phyloP scores from a whole-genome alignment of 2,113 vertebrate species.

The Tragelaphus strepsiceros region DNA sequence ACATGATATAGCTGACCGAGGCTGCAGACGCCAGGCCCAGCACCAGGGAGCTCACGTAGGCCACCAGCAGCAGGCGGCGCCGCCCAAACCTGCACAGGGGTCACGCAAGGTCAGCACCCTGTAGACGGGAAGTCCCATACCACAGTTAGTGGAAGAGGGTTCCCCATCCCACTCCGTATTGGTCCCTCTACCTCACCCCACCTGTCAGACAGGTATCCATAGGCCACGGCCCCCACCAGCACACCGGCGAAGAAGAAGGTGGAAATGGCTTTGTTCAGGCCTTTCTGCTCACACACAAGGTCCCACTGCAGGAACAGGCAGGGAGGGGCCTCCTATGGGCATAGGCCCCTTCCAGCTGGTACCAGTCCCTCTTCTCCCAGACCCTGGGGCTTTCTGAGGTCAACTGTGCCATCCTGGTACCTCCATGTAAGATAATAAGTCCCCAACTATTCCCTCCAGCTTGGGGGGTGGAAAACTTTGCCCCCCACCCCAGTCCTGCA shows the following conservation, averaged over 20 bases:
- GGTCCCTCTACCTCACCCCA: slow-evolving; percentile 49
- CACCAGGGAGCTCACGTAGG: slow-evolving; percentile 58
- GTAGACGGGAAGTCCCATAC: neutral
- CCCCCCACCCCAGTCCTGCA: neutral
- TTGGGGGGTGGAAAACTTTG: neutral
- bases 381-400: neutral
- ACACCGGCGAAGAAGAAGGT: slow-evolving; percentile 90
- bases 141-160: neutral
- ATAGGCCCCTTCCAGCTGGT: neutral
- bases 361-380: neutral
- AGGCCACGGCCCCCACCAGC: slow-evolving; percentile 85
- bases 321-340: neutral
- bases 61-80: slow-evolving; percentile 73
- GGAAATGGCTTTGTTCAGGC: slow-evolving; percentile 84
- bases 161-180: neutral
- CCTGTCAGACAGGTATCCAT: slow-evolving; percentile 90
- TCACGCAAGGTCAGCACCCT: neutral
- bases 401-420: neutral
- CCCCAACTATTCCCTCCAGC: neutral
- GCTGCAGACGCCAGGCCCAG: slow-evolving; percentile 69
- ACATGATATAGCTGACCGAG: slow-evolving; percentile 85
- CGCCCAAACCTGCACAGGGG: slow-evolving; percentile 81
- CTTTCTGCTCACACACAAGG: slow-evolving; percentile 88
- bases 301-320: slow-evolving; percentile 85
- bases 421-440: neutral